These are phyloP conservation scores for Petroica traversi DNA, from an alignment of 2,113 vertebrate genomes.

Conservation along the genomic window DNA sequence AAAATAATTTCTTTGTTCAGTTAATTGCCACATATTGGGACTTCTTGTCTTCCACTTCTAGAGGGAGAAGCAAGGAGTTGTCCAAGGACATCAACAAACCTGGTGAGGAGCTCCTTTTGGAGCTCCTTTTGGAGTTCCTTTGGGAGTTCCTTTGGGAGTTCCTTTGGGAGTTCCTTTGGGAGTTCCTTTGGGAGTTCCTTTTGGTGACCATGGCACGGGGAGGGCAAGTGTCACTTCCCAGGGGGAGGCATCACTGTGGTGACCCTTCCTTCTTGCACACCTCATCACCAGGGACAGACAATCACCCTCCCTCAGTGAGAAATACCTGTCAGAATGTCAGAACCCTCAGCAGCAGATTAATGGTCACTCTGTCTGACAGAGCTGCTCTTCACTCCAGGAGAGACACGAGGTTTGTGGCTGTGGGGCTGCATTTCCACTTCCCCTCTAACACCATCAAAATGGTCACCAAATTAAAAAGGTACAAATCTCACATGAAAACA, in stretches of 20 bases:
- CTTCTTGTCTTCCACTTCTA: background rate
- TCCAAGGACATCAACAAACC: background rate
- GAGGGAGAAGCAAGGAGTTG: accelerated
- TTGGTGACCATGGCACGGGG: accelerated
- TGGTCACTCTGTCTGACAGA: accelerated
- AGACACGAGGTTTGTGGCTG: accelerated
- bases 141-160: too few species aligned
- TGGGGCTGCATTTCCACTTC: background rate
- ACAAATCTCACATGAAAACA: accelerated
- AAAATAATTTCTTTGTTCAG: background rate
- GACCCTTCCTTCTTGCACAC: background rate
- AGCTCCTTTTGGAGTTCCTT: too few species aligned
- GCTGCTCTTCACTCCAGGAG: background rate
- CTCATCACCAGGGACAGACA: background rate
- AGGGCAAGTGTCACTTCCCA: background rate
- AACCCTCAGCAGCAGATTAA: too few species aligned
- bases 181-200: too few species aligned
- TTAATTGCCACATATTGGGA: background rate
- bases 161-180: too few species aligned
- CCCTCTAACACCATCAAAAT: accelerated
- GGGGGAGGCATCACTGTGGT: accelerated
- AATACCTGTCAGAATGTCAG: accelerated
- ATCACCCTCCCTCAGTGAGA: background rate
- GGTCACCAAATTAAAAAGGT: background rate
- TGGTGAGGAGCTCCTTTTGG: background rate